Conservation (phyloP, 2,113 vertebrate genomes). For the Anguilla japonica region DNA sequence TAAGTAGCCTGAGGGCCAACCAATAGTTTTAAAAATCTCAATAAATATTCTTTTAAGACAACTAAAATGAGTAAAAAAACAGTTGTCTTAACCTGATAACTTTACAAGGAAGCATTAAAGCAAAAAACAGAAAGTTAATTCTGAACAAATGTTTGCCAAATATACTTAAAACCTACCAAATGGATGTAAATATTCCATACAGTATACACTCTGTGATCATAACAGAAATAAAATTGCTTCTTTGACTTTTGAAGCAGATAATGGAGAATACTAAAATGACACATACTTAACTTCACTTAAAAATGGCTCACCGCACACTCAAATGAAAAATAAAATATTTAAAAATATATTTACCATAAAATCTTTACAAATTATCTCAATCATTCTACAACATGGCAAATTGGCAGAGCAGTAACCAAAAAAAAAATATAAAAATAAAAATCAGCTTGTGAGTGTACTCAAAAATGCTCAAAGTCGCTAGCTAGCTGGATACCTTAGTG, state of each 20-base stretch:
- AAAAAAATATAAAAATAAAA: slow-evolving; percentile 50
- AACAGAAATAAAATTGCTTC: slow-evolving; percentile 8
- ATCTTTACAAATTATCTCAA: slow-evolving; percentile 62
- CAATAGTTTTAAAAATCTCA: slow-evolving; percentile 24
- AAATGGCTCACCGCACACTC: slow-evolving; percentile 61
- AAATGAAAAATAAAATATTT: slow-evolving; percentile 48
- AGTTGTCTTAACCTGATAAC: slow-evolving; percentile 42
- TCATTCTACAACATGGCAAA: slow-evolving; percentile 61
- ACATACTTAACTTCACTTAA: slow-evolving; percentile 39
- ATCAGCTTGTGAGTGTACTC: slow-evolving; percentile 53
- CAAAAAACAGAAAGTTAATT: slow-evolving; percentile 15
- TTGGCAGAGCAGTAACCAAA: slow-evolving; percentile 58
- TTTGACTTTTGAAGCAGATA: slow-evolving; percentile 3
- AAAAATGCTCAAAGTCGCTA: slow-evolving; percentile 48
- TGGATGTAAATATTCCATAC: slow-evolving; percentile 19
- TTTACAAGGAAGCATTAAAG: slow-evolving; percentile 40
- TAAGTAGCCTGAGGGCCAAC: slow-evolving; percentile 17
- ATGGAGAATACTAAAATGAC: slow-evolving; percentile 20
- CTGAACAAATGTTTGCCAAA: slow-evolving; percentile 30
- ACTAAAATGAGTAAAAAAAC: slow-evolving; percentile 39
- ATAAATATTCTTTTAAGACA: slow-evolving; percentile 41
- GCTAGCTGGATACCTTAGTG: slow-evolving; percentile 42
- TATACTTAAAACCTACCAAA: slow-evolving; percentile 22
- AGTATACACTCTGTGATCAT: slow-evolving; percentile 8
- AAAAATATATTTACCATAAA: slow-evolving; percentile 62